Evolutionary conservation across 2,113 vertebrate species (phyloP).

Genomic region (Osmerus mordax): DNA sequence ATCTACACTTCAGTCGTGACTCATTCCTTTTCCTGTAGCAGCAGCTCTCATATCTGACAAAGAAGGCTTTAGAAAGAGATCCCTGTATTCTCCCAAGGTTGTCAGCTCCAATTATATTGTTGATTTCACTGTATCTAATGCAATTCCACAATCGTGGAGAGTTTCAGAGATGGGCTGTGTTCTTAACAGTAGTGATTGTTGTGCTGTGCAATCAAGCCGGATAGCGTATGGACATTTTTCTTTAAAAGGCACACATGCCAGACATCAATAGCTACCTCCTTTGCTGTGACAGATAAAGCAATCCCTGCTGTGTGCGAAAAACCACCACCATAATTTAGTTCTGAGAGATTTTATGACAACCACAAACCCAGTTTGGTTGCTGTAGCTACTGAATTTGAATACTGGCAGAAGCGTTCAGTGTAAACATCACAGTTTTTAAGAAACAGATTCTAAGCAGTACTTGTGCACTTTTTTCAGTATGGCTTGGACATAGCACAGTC

Average conservation of each 20-base stretch:
- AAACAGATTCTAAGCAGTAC: background rate
- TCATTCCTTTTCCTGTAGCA: slow-evolving; percentile 28
- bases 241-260: slow-evolving; percentile 32
- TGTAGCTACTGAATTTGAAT: background rate
- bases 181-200: slow-evolving; percentile 6
- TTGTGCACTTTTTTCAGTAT: too few relatives aligned
- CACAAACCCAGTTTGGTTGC: slow-evolving; percentile 39
- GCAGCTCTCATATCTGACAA: slow-evolving; percentile 31
- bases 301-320: slow-evolving; percentile 8
- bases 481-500: too few relatives aligned
- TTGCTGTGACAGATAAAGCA: slow-evolving; percentile 14
- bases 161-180: background rate
- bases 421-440: background rate
- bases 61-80: slow-evolving; percentile 36
- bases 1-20: slow-evolving; percentile 13
- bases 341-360: slow-evolving; percentile 37
- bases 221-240: slow-evolving; percentile 35
- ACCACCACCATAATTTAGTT: slow-evolving; percentile 31
- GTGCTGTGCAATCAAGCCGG: slow-evolving; percentile 38
- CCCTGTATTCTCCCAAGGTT: slow-evolving; percentile 28
- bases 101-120: slow-evolving; percentile 47
- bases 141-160: slow-evolving; percentile 28
- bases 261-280: slow-evolving; percentile 18
- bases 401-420: background rate
- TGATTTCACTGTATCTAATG: slow-evolving; percentile 40